phyloP scores from a whole-genome alignment of 92 coral and sea anemone genomes.

The Phenganax subtilis region DNA sequence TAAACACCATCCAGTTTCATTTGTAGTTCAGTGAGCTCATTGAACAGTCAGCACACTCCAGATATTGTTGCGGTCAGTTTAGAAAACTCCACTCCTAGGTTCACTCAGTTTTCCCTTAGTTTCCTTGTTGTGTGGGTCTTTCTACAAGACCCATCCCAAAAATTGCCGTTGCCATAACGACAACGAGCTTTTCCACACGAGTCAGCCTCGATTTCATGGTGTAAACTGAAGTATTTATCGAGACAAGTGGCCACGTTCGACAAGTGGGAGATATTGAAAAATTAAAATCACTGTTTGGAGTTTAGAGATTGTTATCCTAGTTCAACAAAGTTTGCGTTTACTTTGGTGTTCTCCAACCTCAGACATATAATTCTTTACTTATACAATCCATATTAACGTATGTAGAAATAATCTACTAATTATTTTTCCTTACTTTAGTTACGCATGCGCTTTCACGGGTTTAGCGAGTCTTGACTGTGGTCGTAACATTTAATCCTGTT shows the following conservation, averaged over 20 bases:
- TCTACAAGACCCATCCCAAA: conserved; percentile 33
- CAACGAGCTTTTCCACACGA: conserved; percentile 44
- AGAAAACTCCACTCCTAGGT: no score
- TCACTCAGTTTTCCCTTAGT: no score
- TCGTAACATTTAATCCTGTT: no score
- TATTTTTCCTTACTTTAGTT: no score
- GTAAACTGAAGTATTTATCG: neutral
- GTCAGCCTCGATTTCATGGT: conserved; percentile 19
- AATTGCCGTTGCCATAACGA: conserved; percentile 38
- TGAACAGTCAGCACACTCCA: neutral
- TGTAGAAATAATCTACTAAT: no score
- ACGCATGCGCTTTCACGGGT: no score
- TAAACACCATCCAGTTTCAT: neutral
- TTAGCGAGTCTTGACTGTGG: no score
- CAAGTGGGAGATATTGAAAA: neutral
- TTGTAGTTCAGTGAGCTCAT: conserved; percentile 1
- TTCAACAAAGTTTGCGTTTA: no score
- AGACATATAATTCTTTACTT: no score
- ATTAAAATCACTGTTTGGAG: neutral
- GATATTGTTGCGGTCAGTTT: neutral
- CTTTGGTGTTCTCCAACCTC: no score
- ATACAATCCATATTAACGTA: no score
- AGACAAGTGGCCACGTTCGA: neutral
- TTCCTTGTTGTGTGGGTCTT: conserved; percentile 14
- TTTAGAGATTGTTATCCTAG: no score